These are phyloP conservation scores for Papilio demoleus DNA, from an alignment of 2,888 invertebrate genomes.

Conservation along the genomic window DNA sequence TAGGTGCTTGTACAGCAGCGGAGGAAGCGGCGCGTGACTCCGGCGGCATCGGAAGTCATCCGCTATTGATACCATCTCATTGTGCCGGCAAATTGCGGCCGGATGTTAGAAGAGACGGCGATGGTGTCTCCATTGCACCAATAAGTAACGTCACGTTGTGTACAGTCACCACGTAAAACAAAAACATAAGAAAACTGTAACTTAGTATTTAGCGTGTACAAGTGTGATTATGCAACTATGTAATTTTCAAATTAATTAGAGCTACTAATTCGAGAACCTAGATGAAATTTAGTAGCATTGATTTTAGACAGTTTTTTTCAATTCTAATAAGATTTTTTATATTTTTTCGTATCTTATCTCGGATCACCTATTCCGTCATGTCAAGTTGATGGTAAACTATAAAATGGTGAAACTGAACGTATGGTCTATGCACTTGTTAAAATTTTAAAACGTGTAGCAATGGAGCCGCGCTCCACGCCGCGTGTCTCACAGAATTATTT, in stretches of 20 bases:
- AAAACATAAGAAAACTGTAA: background rate
- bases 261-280: too few species aligned
- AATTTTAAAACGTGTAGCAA: slow-evolving; percentile 48
- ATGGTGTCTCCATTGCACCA: slow-evolving; percentile 55
- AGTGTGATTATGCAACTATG: too few species aligned
- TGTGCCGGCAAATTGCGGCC: slow-evolving; percentile 73
- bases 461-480: slow-evolving; percentile 56
- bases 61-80: slow-evolving; percentile 82
- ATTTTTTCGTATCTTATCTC: too few species aligned
- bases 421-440: slow-evolving; percentile 1
- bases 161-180: background rate
- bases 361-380: background rate
- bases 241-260: too few species aligned
- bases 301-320: too few species aligned
- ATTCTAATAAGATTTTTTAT: too few species aligned
- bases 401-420: background rate
- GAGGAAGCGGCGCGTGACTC: slow-evolving; percentile 68
- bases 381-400: background rate
- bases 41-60: slow-evolving; percentile 77
- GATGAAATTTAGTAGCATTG: too few species aligned
- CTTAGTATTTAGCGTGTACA: background rate
- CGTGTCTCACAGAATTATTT: slow-evolving; percentile 82
- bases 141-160: slow-evolving; percentile 14
- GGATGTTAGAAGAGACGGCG: slow-evolving; percentile 77
- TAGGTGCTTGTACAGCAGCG: slow-evolving; percentile 38